Conservation (phyloP, 2,113 vertebrate genomes). For the Crocuta crocuta region DNA sequence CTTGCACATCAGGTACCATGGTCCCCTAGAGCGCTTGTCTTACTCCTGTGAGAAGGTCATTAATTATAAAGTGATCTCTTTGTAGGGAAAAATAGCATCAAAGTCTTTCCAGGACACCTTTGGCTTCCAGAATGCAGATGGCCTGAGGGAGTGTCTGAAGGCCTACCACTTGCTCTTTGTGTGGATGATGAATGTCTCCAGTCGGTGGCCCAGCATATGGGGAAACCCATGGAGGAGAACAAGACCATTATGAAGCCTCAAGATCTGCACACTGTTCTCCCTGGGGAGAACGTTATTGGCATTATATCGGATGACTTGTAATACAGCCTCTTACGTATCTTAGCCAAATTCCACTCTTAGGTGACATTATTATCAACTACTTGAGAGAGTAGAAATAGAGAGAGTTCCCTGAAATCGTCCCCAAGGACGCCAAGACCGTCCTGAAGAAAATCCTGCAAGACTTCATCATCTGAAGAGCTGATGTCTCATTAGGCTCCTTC, state of each 20-base stretch:
- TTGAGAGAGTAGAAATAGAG: neutral
- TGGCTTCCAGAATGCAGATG: neutral
- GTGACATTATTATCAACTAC: neutral
- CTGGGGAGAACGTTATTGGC: neutral
- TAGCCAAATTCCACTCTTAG: neutral
- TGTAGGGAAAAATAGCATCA: neutral
- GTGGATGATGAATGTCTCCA: neutral
- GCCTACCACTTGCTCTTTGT: neutral
- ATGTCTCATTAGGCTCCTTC: neutral
- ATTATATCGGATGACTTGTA: neutral
- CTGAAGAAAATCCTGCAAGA: neutral
- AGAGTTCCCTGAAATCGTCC: neutral
- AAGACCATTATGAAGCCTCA: neutral
- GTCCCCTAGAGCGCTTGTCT: neutral
- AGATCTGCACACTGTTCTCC: neutral
- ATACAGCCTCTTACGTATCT: neutral
- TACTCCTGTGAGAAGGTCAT: neutral
- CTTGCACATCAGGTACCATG: accelerated
- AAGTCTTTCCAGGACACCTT: neutral
- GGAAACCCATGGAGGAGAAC: neutral
- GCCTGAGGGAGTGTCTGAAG: neutral
- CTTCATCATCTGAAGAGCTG: neutral
- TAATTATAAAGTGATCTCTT: neutral
- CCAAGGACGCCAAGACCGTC: neutral
- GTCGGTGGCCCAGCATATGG: neutral